Evolutionary conservation across 2,888 invertebrate species (phyloP), one percentile per base, ranked within the genome.

Genomic region (Dermolepida albohirtum): DNA sequence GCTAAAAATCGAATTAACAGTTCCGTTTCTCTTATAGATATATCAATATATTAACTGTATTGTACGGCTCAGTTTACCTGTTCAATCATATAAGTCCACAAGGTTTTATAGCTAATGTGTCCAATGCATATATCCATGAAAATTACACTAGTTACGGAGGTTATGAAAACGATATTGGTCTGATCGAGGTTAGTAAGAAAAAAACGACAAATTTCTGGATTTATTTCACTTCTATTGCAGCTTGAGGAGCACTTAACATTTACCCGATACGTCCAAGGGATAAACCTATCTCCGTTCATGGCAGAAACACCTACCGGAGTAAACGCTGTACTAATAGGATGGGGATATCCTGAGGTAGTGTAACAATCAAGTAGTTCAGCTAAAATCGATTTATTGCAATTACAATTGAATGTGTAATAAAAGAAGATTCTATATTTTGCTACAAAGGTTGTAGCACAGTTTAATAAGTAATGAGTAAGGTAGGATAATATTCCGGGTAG

Each of bases 121-220:
- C 59, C n/a, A 49, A 52, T 40, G 57, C 69, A 5, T 69, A 68
- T 40, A 57, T 55, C 22, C 71, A 74, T 50, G 69, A 71, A 44
- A 16, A 65, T 54, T 74, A 73, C 51, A 50, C 54, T 12, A 43
- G 62, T 16, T 69, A 52, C 12, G 68, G 49, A 1, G 68, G 69
- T 16, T 71, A 72, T 54, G 55, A 57, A n/a, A 74, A 74, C 47
- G 74, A 74, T 57, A 63, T 74, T 34, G 74, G 70, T 57, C 40
- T 74, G 41, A 51, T 74, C 16, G 67, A 73, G 62, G 74, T 74
- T 68, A 70, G 67, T 69, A 29, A 12, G 10, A 39, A 29, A 64
- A 51, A 14, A 54, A 43, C 16, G 14, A 2, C 39, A n/a, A 27
- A 11, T 64, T 66, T 55, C 17, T 40, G 22, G 1, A 10, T 5